Evolutionary conservation across 2,797 vertebrate species (phyloP), one percentile per base, ranked within the genome.

Genomic region (Knipowitschia caucasica): DNA sequence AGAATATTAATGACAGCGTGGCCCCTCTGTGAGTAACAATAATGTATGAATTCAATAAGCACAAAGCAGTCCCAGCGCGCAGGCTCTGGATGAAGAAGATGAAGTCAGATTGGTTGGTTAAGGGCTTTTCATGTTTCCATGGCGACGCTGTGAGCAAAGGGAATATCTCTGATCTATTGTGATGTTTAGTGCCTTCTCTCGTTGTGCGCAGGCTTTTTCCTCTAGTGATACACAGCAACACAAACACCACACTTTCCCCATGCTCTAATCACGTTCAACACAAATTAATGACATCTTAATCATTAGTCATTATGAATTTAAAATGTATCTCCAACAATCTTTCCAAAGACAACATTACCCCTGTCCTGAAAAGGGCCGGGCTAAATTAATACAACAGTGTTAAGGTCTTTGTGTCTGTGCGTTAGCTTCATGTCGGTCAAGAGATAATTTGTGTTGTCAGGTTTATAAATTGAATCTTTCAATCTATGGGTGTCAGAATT

Each of bases 11-110:
- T 80, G 76, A 69, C 27, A 69, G 67, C 73, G 77, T 80, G 81
- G 72, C 67, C 65, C 59, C 60, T 59, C 27, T 63, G 86, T 79
- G 59, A 77, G 67, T 63, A 81, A 82, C 77, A 78, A 74, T 83
- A 80, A 87, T 88, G 67, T 82, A 85, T 85, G 80, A 80, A 83
- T 86, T 72, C 78, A 86, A 86, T 86, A 85, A 78, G 56, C 74
- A 64, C 29, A 65, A 78, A 80, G 59, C 67, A 65, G 80, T 81
- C 74, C 70, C 75, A 67, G 44, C 64, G 69, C 67, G 53, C 77
- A 71, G 60, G 67, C 82, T 62, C 23, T 59, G 59, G 71, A 76
- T 69, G 45, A 55, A 57, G 69, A 57, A 63, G 53, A 67, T 39
- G 60, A 70, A 65, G 54, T 72, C 70, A 64, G 70, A 83, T 78